Conservation (phyloP, 30 jellyfish, hydroid and myxozoan species). For the Aurelia sp. region DNA sequence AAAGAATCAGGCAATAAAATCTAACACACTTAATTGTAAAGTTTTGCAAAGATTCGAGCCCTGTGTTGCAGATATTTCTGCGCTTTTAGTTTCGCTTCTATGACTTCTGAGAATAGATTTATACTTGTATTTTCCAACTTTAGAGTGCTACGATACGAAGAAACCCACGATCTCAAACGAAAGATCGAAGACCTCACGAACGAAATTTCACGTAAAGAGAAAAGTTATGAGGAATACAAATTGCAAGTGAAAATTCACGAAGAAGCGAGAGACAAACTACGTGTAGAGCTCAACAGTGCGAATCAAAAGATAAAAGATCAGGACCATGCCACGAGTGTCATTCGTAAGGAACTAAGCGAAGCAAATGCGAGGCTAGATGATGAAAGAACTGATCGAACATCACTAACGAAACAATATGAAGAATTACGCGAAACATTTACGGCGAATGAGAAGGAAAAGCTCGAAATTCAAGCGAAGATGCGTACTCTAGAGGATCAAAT, state of each 20-base stretch:
- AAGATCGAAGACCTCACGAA: slow-evolving; percentile 61
- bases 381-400: slow-evolving; percentile 46
- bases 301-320: slow-evolving; percentile 35
- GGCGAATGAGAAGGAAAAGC: slow-evolving; percentile 51
- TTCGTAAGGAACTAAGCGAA: slow-evolving; percentile 52
- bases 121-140: not conserved
- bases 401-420: slow-evolving; percentile 59
- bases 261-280: slow-evolving; percentile 69
- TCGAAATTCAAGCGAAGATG: slow-evolving; percentile 48
- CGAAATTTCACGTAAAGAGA: slow-evolving; percentile 65
- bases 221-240: slow-evolving; percentile 55
- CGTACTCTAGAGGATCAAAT: slow-evolving; percentile 34
- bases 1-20: too few relatives aligned
- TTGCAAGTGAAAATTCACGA: slow-evolving; percentile 67
- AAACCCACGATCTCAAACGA: slow-evolving; percentile 48
- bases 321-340: slow-evolving; percentile 24
- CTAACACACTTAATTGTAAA: too few relatives aligned
- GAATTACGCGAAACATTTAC: slow-evolving; percentile 47
- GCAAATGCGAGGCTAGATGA: slow-evolving; percentile 37
- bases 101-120: too few relatives aligned
- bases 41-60: too few relatives aligned
- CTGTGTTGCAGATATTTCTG: too few relatives aligned
- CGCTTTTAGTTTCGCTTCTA: too few relatives aligned
- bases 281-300: slow-evolving; percentile 64
- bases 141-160: slow-evolving; percentile 82